Evolutionary conservation across 2,797 vertebrate species (phyloP), one percentile per base, ranked within the genome.

Genomic region (Crax fasciolata): DNA sequence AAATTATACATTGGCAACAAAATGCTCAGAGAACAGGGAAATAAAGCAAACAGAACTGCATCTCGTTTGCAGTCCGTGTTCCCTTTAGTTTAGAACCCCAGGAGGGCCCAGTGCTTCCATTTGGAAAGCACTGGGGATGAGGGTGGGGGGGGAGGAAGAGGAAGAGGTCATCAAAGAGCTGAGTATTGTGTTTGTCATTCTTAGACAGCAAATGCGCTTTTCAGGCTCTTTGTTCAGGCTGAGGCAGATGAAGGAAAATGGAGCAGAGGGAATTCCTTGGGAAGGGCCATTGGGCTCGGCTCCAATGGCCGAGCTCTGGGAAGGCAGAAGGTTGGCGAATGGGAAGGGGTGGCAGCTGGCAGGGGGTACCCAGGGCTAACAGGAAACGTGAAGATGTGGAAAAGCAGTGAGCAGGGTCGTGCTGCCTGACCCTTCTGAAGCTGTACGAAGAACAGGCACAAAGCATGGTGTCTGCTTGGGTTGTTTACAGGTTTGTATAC

Each of bases 131-230:
- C 1, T 52, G 76, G 81, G 59, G 55, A 48, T 70, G 63, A 73
- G 59, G 68, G 59, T 84, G 58, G 77, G 32, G 66, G 54, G 41
- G 63, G 65, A 66, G 66, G 83, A 90, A 81, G 75, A 66, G 43
- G 52, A 44, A 63, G 67, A 62, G 72, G 87, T 51, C 21, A 70
- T 90, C 17, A 41, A 63, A 74, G 61, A 76, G 23, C 5, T 38
- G 63, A 32, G 51, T 25, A 24, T 54, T 44, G 48, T 32, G 43
- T 63, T 94, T 93, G 94, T 84, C 55, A 6, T 86, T 86, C 77
- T 58, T 18, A 10, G 62, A 19, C 43, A 82, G 68, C 83, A 92
- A 84, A 84, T 8, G 0, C 20, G 3, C 41, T 54, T 70, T 58
- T 58, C 43, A 55, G 43, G 52, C 39, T 44, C 27, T 75, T 48